These are phyloP conservation scores for Drosophila kurseongensis DNA, from an alignment of 1,140 invertebrate genomes.

Conservation along the genomic window DNA sequence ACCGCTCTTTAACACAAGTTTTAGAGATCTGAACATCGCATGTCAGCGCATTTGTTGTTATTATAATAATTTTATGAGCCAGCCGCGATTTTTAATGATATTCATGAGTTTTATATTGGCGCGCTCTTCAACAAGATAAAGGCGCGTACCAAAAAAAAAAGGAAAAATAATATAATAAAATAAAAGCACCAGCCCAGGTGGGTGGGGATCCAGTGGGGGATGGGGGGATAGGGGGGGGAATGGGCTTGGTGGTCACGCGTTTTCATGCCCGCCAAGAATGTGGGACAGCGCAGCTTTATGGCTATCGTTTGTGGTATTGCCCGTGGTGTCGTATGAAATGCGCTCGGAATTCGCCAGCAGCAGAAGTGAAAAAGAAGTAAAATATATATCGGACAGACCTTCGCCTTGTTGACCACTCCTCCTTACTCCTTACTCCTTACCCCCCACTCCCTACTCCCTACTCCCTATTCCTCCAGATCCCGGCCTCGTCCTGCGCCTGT, in stretches of 20 bases:
- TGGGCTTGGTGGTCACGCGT: conserved; percentile 64
- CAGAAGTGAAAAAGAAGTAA: conserved; percentile 30
- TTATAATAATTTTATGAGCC: conserved; percentile 47
- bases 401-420: conserved; percentile 57
- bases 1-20: conserved; percentile 12
- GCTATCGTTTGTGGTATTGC: conserved; percentile 59
- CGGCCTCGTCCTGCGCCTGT: conserved; percentile 60
- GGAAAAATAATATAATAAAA: conserved; percentile 43
- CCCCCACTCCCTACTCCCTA: not conserved
- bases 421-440: conserved; percentile 12
- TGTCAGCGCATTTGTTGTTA: conserved; percentile 49
- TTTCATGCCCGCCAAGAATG: conserved; percentile 49
- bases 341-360: conserved; percentile 76
- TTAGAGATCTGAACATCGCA: conserved; percentile 23
- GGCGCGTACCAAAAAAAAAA: conserved; percentile 50
- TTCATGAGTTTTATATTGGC: conserved; percentile 74
- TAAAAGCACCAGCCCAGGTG: conserved; percentile 31
- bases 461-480: not conserved
- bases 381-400: conserved; percentile 42
- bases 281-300: conserved; percentile 62
- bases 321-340: conserved; percentile 78
- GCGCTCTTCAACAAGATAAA: conserved; percentile 57
- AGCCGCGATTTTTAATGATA: conserved; percentile 63
- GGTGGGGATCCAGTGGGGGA: conserved; percentile 25
- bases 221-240: not conserved